phyloP scores from a whole-genome alignment of 2,113 vertebrate species.

The Setophaga kirtlandii region DNA sequence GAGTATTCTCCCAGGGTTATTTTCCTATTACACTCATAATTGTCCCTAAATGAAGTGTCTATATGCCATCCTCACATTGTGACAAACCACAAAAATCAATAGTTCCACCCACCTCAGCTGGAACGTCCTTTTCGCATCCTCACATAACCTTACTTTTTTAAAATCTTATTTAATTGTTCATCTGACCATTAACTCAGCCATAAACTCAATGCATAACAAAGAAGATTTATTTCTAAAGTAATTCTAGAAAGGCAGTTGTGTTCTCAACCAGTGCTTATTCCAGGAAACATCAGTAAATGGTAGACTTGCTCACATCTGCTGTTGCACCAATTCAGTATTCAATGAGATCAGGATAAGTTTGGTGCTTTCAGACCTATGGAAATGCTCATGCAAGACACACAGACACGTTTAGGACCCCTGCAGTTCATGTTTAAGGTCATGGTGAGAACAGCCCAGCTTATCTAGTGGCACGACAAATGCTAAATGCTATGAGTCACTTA shows the following conservation, averaged over 20 bases:
- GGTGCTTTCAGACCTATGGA: neutral
- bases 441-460: neutral
- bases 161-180: neutral
- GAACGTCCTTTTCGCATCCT: neutral
- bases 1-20: neutral
- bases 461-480: neutral
- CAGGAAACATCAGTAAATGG: neutral
- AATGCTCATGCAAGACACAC: neutral
- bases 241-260: neutral
- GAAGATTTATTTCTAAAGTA: neutral
- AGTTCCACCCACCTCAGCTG: rapidly evolving
- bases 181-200: neutral
- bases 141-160: neutral
- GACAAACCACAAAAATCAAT: neutral
- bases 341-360: neutral
- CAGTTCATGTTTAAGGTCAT: neutral
- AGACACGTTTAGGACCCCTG: neutral
- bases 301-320: neutral
- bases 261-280: neutral
- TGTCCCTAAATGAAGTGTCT: neutral
- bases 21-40: neutral
- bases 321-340: neutral
- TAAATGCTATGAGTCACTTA: neutral
- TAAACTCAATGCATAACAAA: neutral
- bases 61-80: neutral